Evolutionary conservation across 2,888 invertebrate genomes (phyloP), one percentile per base, ranked within the genome.

Genomic region (Orgyia antiqua): DNA sequence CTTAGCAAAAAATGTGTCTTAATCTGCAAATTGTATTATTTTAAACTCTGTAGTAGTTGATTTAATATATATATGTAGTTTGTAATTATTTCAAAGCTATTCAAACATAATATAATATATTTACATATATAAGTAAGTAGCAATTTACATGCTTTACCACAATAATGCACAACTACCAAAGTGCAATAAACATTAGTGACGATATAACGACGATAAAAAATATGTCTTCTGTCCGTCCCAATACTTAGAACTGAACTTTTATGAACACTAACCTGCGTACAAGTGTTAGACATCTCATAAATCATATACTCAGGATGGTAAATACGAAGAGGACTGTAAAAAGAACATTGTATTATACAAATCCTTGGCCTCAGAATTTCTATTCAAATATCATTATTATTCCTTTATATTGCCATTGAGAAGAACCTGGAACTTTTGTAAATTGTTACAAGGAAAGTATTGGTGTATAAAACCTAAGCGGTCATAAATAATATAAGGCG

Each of bases 401-500:
- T 64, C 63, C 46, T 37, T 53, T 64, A 62, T 58, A 58, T 59
- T 52, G 56, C 59, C 63, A 68, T 68, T 70, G 64, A 52, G 54
- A 47, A 54, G 50, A 35, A 54, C 51, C 52, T 57, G 58, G 63
- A 64, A 69, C 70, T 64, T 67, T 15, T 73, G 63, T 70, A 60
- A 52, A 51, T 48, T 50, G 45, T 50, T 54, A 62, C 59, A 57
- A 68, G 60, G 58, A 65, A 61, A 70, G 69, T 68, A 65, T 69
- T 65, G 66, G 58, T 58, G 62, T 62, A 75, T 71, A 72, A 73
- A 74, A 73, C 67, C 56, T 71, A 64, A 74, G 70, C 65, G 56
- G 61, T 60, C 68, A 73, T 82, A 82, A 84, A 83, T 83, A 79
- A 77, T 68, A 57, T 45, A 63, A 66, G 42, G 69, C 68, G 69